phyloP scores from a whole-genome alignment of 2,888 invertebrate species.

The Chironomus tentans region DNA sequence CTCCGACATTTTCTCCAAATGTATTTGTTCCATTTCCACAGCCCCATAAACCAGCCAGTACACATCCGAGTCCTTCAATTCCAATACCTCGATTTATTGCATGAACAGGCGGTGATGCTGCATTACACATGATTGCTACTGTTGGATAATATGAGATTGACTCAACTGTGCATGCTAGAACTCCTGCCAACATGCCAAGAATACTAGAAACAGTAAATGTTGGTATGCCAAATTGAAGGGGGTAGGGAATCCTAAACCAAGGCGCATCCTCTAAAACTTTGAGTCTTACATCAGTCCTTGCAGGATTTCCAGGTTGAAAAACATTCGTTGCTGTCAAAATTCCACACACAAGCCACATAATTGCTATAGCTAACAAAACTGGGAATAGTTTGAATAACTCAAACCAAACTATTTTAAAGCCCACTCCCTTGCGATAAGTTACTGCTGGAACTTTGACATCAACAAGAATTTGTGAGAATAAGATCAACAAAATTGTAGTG shows the following conservation, averaged over 20 bases:
- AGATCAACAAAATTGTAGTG: constrained; percentile 62
- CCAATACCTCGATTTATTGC: constrained; percentile 81
- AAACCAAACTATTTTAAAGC: constrained; percentile 52
- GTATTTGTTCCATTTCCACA: constrained; percentile 82
- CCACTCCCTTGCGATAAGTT: constrained; percentile 48
- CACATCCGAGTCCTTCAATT: constrained; percentile 75
- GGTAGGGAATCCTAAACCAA: constrained; percentile 75
- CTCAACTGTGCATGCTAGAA: constrained; percentile 69
- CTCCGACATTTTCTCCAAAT: constrained; percentile 83
- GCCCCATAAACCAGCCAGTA: constrained; percentile 68
- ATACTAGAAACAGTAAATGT: constrained; percentile 56
- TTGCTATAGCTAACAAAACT: constrained; percentile 61
- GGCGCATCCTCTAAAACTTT: constrained; percentile 61
- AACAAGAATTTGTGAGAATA: constrained; percentile 71
- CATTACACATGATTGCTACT: constrained; percentile 73
- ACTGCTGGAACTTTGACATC: constrained; percentile 54
- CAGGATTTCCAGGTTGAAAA: constrained; percentile 57
- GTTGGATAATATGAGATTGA: constrained; percentile 86
- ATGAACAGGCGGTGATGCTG: constrained; percentile 73
- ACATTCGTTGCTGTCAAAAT: constrained; percentile 56
- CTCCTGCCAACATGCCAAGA: constrained; percentile 64
- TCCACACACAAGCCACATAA: constrained; percentile 68
- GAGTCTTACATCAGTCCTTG: constrained; percentile 62
- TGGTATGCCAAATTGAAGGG: constrained; percentile 71
- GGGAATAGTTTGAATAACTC: constrained; percentile 72